Percentiles rank a stretch among this genome's conserved stretches.
Conservation (phyloP, 2,113 vertebrate genomes). For the Nestor notabilis region DNA sequence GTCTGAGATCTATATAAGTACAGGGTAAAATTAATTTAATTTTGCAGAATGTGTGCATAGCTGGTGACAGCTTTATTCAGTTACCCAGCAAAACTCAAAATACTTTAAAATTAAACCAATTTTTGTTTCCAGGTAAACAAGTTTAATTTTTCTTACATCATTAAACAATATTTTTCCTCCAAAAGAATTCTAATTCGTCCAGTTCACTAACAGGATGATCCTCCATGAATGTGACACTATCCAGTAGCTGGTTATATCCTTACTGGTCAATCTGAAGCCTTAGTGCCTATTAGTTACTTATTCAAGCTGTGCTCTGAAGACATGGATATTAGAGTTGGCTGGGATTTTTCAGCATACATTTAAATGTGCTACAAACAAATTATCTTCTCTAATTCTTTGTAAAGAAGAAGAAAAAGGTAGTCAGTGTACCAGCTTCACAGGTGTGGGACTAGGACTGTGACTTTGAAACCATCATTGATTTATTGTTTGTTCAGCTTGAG, state of each 20-base stretch:
- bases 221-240: neutral
- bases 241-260: neutral
- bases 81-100: neutral
- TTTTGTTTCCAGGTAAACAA: neutral
- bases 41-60: neutral
- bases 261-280: neutral
- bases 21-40: neutral
- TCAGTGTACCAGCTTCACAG: neutral
- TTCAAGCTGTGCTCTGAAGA: neutral
- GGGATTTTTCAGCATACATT: neutral
- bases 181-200: neutral
- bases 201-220: neutral
- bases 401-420: neutral
- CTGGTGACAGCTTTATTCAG: neutral
- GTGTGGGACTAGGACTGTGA: neutral
- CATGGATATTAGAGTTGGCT: neutral
- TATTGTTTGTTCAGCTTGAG: slow-evolving; percentile 3
- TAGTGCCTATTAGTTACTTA: neutral
- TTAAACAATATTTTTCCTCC: neutral
- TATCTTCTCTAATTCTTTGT: neutral
- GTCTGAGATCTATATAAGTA: neutral
- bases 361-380: neutral
- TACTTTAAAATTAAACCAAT: neutral
- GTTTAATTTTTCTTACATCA: neutral
- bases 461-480: neutral